phyloP scores from a whole-genome alignment of 2,888 invertebrate species.

The Rhimphoctona megacephalus region DNA sequence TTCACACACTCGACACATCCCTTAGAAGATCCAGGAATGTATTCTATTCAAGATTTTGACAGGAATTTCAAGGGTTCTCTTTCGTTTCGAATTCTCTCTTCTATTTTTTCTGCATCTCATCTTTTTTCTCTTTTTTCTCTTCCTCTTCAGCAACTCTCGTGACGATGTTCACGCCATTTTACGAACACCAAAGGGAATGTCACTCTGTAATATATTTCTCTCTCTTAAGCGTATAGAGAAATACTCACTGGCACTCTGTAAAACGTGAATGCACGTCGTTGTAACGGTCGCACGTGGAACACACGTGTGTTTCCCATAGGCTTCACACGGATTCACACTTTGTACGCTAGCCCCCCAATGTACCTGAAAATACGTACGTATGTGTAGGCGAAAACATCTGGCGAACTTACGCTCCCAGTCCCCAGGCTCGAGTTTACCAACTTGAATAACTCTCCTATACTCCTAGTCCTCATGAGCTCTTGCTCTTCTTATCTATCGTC shows the following conservation, averaged over 20 bases:
- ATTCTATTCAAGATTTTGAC: constrained; percentile 32
- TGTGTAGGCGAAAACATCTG: constrained; percentile 62
- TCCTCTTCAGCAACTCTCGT: constrained; percentile 9
- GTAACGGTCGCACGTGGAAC: constrained; percentile 64
- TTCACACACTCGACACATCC: constrained; percentile 12
- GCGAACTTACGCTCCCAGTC: constrained; percentile 34
- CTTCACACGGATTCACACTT: constrained; percentile 21
- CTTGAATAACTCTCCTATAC: constrained; percentile 53
- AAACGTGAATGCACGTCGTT: constrained; percentile 60
- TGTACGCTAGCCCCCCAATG: background rate
- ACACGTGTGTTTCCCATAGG: constrained; percentile 54
- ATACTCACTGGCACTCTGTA: constrained; percentile 3
- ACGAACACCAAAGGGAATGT: constrained; percentile 20
- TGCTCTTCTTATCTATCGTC: constrained; percentile 14
- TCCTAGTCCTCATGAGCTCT: constrained; percentile 35
- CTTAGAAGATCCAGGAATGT: background rate
- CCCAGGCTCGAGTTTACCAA: constrained; percentile 36
- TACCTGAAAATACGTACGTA: constrained; percentile 45
- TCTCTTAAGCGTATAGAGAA: background rate
- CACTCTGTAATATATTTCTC: constrained; percentile 16
- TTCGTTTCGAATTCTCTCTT: background rate
- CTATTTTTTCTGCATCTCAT: background rate
- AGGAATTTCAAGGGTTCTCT: constrained; percentile 48
- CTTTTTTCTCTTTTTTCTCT: background rate
- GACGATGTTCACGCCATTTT: constrained; percentile 23